Conservation (phyloP, 2,888 invertebrate genomes). For the Lasioglossum vierecki region DNA sequence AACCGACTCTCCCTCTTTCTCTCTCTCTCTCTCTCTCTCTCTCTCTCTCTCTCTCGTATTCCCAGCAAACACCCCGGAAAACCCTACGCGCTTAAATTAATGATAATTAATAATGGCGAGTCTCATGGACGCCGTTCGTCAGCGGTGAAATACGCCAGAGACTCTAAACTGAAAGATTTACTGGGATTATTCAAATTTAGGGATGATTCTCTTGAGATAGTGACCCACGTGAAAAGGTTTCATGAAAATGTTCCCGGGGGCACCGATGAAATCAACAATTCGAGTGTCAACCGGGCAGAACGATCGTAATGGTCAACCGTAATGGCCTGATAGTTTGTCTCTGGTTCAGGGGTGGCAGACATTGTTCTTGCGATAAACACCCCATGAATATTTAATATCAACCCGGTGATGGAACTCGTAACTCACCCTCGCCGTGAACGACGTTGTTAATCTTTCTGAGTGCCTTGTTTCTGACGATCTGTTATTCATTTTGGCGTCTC, state of each 20-base stretch:
- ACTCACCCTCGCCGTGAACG: not conserved
- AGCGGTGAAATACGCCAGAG: conserved; percentile 40
- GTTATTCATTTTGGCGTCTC: too few species aligned
- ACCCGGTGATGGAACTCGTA: not conserved
- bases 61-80: not conserved
- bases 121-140: conserved; percentile 55
- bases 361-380: not conserved
- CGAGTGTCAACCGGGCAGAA: not conserved
- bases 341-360: not conserved
- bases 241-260: too few species aligned
- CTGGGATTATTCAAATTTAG: conserved; percentile 31
- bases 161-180: conserved; percentile 20
- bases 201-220: not conserved
- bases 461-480: not conserved
- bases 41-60: conserved; percentile 9
- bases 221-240: not conserved
- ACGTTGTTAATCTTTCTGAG: not conserved
- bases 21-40: conserved; percentile 8
- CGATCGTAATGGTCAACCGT: not conserved
- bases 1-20: conserved; percentile 10
- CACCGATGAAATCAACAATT: conserved; percentile 12
- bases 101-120: conserved; percentile 67
- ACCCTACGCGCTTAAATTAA: conserved; percentile 59
- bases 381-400: conserved; percentile 18
- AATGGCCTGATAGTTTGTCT: conserved; percentile 15